Evolutionary conservation across 2,113 vertebrate species (phyloP), one percentile per base, ranked within the genome.

Genomic region (Catharus bicknelli): DNA sequence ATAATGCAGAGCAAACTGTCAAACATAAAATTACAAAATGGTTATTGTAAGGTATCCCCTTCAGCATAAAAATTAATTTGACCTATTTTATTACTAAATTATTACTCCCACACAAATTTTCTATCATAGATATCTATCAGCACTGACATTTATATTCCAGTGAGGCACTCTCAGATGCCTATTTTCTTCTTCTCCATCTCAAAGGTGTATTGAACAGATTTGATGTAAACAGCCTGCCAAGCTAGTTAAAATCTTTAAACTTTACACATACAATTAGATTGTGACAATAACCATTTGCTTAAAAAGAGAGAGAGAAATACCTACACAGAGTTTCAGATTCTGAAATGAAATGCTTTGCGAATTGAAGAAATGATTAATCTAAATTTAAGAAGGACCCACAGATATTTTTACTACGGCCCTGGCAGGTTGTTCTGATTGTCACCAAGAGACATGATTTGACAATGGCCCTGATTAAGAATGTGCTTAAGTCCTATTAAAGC

Each of bases 81-180:
- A 95, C 84, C 91, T 96, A 86, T 96, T 97, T 97, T 96, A 96
- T 94, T 92, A 96, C 96, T 96, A 94, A 96, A 95, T 93, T 95
- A 97, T 94, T 96, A 95, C 94, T 96, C 97, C 97, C 95, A 95
- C 94, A 97, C 95, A 90, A 95, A 95, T 97, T 95, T 94, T 90
- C 90, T 93, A 89, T 82, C 80, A 88, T n/a, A 93, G 92, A 92
- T 94, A 95, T 83, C 90, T 96, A 97, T 78, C 95, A 94, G 95
- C 23, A 14, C 54, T 94, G 95, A 86, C 75, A 95, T 88, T 95
- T 96, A 94, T 89, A 95, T 86, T 95, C 97, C 88, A 97, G 45
- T 16, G 23, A 95, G 73, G 63, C 68, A 63, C 89, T 83, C 89
- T 96, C 75, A 42, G 36, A 95, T 92, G 94, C 80, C 38, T 63